Evolutionary conservation across 2,888 invertebrate genomes (phyloP), one percentile per base, ranked within the genome.

Genomic region (Mimachlamys varia): DNA sequence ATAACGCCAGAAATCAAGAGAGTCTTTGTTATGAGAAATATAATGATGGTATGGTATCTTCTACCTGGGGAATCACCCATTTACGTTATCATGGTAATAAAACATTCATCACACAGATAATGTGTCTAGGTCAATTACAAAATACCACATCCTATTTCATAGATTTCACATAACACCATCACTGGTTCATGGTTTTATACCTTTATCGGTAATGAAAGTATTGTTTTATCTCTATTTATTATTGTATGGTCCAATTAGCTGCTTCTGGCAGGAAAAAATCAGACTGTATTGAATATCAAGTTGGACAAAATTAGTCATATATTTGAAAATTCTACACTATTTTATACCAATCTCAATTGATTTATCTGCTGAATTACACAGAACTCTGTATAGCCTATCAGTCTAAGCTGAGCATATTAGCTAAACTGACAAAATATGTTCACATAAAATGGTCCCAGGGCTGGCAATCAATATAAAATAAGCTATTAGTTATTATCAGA

Each of bases 1-100:
- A 62, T 62, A n/a, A n/a, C n/a, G 62, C 27, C 90, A 88, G 76
- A 76, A 76, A 76, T 76, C 33, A 27, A 33, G 76, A 76, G 58
- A 58, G 17, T 2, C 53, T 17, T 53, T 53, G 19, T 53, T 33
- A 88, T 90, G 22, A 7, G 33, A 27, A 27, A 10, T 33, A 76
- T 33, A 33, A 33, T 76, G 33, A 76, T 33, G 27, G 15, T 33
- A 76, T 62, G 62, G n/a, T n/a, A 27, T 33, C 27, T 33, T 7
- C 27, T 76, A 27, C 33, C 33, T 33, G 13, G 76, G 76, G 76
- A 76, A 76, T 76, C 2, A 27, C 27, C 33, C 33, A 27, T 33
- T 33, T 33, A 76, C 33, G 27, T 33, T 76, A 76, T 76, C 76
- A 33, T 17, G 27, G 76, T 76, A 76, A 10, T 33, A 76, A 76